phyloP scores from a whole-genome alignment of 2,797 vertebrate species.

The Argyrosomus regius region DNA sequence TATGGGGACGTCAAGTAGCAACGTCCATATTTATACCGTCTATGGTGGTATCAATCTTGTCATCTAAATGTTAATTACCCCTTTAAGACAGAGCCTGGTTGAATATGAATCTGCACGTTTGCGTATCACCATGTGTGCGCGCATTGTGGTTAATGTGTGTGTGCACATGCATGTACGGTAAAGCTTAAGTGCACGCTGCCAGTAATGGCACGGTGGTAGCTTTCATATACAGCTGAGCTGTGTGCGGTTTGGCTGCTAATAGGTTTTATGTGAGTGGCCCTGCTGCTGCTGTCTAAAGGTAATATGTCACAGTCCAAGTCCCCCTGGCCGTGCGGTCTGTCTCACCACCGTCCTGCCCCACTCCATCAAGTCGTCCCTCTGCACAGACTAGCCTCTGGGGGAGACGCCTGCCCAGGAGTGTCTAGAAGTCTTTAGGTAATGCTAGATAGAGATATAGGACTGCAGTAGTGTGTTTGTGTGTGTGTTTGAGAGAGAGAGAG shows the following conservation, averaged over 20 bases:
- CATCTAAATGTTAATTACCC: background rate
- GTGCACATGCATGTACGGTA: slow-evolving; percentile 3
- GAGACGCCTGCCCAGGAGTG: slow-evolving; percentile 61
- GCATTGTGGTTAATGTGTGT: slow-evolving; percentile 10
- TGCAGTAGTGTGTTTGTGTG: slow-evolving; percentile 39
- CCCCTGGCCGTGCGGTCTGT: slow-evolving; percentile 69
- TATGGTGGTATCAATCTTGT: background rate
- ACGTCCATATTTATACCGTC: too few relatives aligned
- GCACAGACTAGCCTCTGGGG: slow-evolving; percentile 62
- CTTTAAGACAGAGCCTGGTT: background rate
- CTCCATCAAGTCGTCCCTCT: slow-evolving; percentile 80
- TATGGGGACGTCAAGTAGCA: too few relatives aligned
- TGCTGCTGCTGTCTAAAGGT: slow-evolving; percentile 77
- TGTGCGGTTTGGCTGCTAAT: slow-evolving; percentile 72
- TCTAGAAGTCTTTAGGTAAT: slow-evolving; percentile 74
- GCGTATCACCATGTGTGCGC: background rate
- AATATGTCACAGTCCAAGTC: slow-evolving; percentile 84
- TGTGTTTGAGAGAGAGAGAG: background rate
- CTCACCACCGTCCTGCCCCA: slow-evolving; percentile 70
- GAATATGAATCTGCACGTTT: background rate
- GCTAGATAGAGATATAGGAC: slow-evolving; percentile 63
- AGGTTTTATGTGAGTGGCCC: slow-evolving; percentile 78
- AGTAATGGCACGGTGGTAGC: slow-evolving; percentile 26
- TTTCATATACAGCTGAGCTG: slow-evolving; percentile 53
- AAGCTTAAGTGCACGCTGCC: slow-evolving; percentile 23